Percentiles rank a stretch among this genome's conserved stretches.
Conservation (phyloP, 2,888 invertebrate species). For the Lasioglossum morio region DNA sequence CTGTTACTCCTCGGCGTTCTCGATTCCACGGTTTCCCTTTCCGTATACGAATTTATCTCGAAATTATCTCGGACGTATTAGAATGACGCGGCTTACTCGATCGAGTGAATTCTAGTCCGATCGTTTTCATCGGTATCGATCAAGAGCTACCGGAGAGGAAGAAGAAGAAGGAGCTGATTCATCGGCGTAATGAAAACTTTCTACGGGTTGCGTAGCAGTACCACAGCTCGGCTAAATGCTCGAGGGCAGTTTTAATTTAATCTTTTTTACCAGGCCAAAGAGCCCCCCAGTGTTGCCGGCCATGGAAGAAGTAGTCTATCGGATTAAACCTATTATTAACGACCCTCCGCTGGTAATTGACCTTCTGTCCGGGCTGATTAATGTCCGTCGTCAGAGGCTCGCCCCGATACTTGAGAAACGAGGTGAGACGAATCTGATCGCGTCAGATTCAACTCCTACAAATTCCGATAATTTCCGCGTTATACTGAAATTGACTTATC, state of each 20-base stretch:
- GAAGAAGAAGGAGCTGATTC: constrained; percentile 15
- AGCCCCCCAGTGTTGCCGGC: constrained; percentile 20
- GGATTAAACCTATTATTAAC: constrained; percentile 61
- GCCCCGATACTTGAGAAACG: constrained; percentile 48
- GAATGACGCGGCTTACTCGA: neutral
- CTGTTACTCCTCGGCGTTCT: neutral
- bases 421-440: constrained; percentile 49
- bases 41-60: neutral
- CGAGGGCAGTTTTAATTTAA: constrained; percentile 34
- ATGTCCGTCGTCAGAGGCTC: constrained; percentile 58
- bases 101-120: neutral
- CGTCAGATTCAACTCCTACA: constrained; percentile 40
- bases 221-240: constrained; percentile 24
- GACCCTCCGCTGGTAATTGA: constrained; percentile 66
- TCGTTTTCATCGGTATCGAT: neutral
- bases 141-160: neutral
- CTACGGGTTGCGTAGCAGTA: constrained; percentile 6
- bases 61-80: neutral
- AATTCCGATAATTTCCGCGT: constrained; percentile 49
- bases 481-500: constrained; percentile 41
- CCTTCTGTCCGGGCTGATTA: constrained; percentile 68
- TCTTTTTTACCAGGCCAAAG: constrained; percentile 35
- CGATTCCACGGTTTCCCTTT: neutral
- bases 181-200: constrained; percentile 39
- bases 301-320: constrained; percentile 26